Conservation (phyloP, 2,888 invertebrate genomes). For the Endomychus coccineus region DNA sequence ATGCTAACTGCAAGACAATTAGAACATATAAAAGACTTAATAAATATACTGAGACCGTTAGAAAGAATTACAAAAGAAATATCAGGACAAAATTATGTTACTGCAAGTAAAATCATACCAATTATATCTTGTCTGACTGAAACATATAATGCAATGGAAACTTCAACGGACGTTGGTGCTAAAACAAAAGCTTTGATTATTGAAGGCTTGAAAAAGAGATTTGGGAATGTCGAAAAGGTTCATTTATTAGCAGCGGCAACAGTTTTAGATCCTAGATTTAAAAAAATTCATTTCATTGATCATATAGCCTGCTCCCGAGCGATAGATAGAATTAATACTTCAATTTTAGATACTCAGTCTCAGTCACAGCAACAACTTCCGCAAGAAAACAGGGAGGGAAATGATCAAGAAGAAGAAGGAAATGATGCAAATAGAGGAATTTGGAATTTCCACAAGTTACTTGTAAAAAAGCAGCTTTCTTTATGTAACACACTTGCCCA, state of each 20-base stretch:
- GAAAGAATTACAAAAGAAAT: slow-evolving; percentile 29
- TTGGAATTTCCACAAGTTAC: slow-evolving; percentile 13
- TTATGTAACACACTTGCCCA: too few relatives aligned
- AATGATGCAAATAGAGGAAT: slow-evolving; percentile 19
- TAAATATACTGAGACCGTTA: slow-evolving; percentile 26
- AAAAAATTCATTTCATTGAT: slow-evolving; percentile 19
- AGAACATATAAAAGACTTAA: slow-evolving; percentile 24
- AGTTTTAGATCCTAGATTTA: slow-evolving; percentile 21
- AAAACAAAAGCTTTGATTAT: slow-evolving; percentile 4
- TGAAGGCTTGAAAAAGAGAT: slow-evolving; percentile 12
- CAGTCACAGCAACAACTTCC: slow-evolving; percentile 22
- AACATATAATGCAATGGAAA: slow-evolving; percentile 29
- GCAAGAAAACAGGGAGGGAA: slow-evolving; percentile 25
- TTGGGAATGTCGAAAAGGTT: slow-evolving; percentile 11
- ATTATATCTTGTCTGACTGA: slow-evolving; percentile 27
- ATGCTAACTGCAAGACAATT: slow-evolving; percentile 27
- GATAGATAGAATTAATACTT: slow-evolving; percentile 20
- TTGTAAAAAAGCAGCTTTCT: too few relatives aligned
- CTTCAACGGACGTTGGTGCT: slow-evolving; percentile 18
- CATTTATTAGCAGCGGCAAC: slow-evolving; percentile 16
- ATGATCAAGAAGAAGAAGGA: slow-evolving; percentile 20
- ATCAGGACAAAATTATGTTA: slow-evolving; percentile 28
- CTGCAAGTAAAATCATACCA: slow-evolving; percentile 30
- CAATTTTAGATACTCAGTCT: slow-evolving; percentile 23
- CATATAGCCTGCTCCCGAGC: slow-evolving; percentile 13